Evolutionary conservation across 2,113 vertebrate genomes (phyloP).

Genomic region (Daubentonia madagascariensis): DNA sequence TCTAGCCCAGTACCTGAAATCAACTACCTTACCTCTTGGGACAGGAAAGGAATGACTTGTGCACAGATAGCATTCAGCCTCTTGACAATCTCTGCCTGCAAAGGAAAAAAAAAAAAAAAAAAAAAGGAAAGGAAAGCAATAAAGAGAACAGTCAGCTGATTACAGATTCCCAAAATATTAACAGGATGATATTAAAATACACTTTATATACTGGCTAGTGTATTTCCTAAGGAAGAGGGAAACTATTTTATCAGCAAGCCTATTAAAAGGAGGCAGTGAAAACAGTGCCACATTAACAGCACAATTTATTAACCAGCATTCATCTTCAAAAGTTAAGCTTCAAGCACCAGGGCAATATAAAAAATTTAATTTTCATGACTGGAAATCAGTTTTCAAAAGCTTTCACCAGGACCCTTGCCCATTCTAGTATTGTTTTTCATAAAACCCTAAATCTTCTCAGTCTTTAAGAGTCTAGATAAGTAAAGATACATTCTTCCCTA

Average conservation of each 20-base stretch:
- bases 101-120: conserved; percentile 60
- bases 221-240: conserved; percentile 35
- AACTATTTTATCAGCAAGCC: conserved; percentile 33
- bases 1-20: conserved; percentile 60
- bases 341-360: conserved; percentile 49
- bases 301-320: conserved; percentile 63
- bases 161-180: conserved; percentile 65
- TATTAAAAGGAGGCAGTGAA: conserved; percentile 59
- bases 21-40: conserved; percentile 92
- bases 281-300: conserved; percentile 48
- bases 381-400: conserved; percentile 47
- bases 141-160: conserved; percentile 70
- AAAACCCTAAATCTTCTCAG: not conserved
- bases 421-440: conserved; percentile 20
- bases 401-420: not conserved
- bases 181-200: conserved; percentile 54
- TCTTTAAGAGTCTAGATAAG: not conserved
- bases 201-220: conserved; percentile 51
- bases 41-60: conserved; percentile 98
- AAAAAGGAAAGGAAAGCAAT: conserved; percentile 25
- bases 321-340: conserved; percentile 63
- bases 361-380: conserved; percentile 56
- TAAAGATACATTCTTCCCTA: conserved; percentile 25
- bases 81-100: conserved; percentile 97
- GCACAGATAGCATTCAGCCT: conserved; percentile 98